These are phyloP conservation scores for Diplolepis rosae DNA, from an alignment of 2,888 invertebrate genomes.

Conservation along the genomic window DNA sequence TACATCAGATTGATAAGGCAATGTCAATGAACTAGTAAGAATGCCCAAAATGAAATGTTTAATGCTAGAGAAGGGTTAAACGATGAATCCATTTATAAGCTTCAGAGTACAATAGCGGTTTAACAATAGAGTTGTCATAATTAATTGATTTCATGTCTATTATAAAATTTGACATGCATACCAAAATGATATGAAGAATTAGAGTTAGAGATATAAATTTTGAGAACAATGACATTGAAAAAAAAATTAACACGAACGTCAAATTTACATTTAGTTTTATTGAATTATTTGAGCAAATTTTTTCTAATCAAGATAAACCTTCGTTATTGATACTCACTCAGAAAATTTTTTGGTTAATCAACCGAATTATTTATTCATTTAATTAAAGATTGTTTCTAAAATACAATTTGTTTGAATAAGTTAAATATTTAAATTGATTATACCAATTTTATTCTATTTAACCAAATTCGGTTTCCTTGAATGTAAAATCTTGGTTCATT, in stretches of 20 bases:
- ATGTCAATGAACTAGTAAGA: constrained; percentile 17
- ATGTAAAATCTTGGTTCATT: no score
- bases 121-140: neutral
- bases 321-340: no score
- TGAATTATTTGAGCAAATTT: no score
- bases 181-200: neutral
- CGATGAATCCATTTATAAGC: constrained; percentile 15
- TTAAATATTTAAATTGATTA: no score
- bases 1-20: neutral
- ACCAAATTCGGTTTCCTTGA: no score
- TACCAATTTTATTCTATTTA: no score
- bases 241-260: no score
- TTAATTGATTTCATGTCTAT: constrained; percentile 9
- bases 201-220: neutral
- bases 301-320: no score
- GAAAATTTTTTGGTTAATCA: no score
- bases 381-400: no score
- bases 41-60: neutral
- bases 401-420: no score
- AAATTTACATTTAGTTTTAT: no score
- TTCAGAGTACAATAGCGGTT: constrained; percentile 25
- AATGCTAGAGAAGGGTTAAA: neutral
- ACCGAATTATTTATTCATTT: neutral
- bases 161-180: constrained; percentile 1
- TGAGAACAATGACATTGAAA: neutral